Conservation (phyloP, 1,140 invertebrate genomes). For the Ceratoteleas bidentatus region DNA sequence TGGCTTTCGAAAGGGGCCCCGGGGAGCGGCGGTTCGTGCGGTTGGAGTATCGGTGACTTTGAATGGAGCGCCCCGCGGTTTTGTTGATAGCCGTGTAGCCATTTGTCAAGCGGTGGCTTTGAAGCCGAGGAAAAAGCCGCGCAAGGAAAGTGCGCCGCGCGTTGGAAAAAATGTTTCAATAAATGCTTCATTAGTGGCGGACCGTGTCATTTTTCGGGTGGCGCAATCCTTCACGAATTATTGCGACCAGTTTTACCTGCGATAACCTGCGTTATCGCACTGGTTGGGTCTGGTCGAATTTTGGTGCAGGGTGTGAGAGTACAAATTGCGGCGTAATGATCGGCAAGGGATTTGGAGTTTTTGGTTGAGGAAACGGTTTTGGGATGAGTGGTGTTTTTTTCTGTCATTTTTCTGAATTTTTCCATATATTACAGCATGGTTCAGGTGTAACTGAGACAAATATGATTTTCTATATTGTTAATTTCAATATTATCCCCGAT, state of each 20-base stretch:
- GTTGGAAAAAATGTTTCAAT: conserved; percentile 49
- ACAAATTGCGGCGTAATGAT: too few species aligned
- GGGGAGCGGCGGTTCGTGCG: conserved; percentile 7
- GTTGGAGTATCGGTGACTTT: conserved; percentile 35
- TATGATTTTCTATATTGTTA: too few species aligned
- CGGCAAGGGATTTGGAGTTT: too few species aligned
- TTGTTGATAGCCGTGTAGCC: conserved; percentile 61
- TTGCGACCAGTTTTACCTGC: conserved; percentile 19
- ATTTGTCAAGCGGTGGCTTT: conserved; percentile 61
- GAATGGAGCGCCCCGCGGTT: conserved; percentile 52
- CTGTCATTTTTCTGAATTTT: too few species aligned
- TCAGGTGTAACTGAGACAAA: too few species aligned
- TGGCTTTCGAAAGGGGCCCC: conserved; percentile 24
- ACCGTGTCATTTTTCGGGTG: conserved; percentile 22
- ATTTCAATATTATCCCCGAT: too few species aligned
- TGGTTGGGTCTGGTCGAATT: too few species aligned
- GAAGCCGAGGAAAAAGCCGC: conserved; percentile 28
- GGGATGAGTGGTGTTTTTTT: too few species aligned
- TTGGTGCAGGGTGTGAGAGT: too few species aligned
- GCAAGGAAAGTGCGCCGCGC: conserved; percentile 30
- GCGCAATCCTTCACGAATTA: conserved; percentile 25
- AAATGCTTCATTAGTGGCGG: conserved; percentile 37
- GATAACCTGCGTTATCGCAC: not conserved
- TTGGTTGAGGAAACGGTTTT: too few species aligned
- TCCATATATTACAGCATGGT: too few species aligned